Conservation (phyloP, 2,113 vertebrate species). For the Litocranius walleri region DNA sequence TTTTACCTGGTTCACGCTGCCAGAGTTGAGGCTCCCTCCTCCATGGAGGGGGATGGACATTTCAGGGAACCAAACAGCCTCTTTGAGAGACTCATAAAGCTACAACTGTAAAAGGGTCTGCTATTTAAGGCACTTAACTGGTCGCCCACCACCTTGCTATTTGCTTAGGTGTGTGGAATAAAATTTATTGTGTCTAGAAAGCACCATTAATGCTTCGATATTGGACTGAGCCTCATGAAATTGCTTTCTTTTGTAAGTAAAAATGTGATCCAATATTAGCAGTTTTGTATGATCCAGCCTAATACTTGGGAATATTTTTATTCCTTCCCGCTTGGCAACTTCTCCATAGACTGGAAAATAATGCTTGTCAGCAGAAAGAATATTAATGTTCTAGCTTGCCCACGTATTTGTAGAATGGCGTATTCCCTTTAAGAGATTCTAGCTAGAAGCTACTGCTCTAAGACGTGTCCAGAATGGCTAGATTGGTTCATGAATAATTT, state of each 20-base stretch:
- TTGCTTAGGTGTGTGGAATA: slow-evolving; percentile 33
- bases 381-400: neutral
- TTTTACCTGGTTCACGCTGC: neutral
- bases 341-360: neutral
- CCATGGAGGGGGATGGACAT: neutral
- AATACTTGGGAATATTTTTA: neutral
- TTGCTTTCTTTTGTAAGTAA: neutral
- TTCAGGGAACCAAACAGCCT: slow-evolving; percentile 31
- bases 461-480: neutral
- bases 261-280: neutral
- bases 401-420: neutral
- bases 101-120: neutral
- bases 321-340: neutral
- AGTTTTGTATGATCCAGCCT: neutral
- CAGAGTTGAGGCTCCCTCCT: neutral
- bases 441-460: neutral
- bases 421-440: neutral
- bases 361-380: neutral
- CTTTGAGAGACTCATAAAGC: slow-evolving; percentile 33
- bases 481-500: neutral
- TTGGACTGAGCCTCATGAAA: neutral
- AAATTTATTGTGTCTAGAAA: slow-evolving; percentile 51
- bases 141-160: neutral
- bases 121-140: slow-evolving; percentile 26
- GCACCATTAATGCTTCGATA: neutral